These are phyloP conservation scores for Ceratina japonica DNA, from an alignment of 1,140 invertebrate genomes.

Conservation along the genomic window DNA sequence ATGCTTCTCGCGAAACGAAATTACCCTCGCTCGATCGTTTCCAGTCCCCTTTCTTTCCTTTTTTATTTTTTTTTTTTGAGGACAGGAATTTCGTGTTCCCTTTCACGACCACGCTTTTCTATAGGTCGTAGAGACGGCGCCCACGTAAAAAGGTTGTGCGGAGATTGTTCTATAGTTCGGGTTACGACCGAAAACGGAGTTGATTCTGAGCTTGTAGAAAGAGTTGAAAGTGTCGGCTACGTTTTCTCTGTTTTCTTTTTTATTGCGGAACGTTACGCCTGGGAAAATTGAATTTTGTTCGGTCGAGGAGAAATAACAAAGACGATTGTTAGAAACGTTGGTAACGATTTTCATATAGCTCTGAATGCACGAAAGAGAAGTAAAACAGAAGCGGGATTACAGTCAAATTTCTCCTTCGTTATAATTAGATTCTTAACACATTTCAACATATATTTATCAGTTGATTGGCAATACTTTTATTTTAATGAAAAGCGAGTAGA, in stretches of 20 bases:
- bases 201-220: not conserved
- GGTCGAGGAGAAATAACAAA: not conserved
- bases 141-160: not conserved
- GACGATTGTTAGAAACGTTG: not conserved
- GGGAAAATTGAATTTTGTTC: not conserved
- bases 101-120: not conserved
- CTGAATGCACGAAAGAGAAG: not conserved
- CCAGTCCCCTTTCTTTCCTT: not conserved
- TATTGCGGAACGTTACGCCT: not conserved
- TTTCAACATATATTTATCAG: too few species aligned
- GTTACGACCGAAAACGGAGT: not conserved
- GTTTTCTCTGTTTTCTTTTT: not conserved
- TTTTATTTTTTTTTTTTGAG: not conserved
- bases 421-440: too few species aligned
- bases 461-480: not conserved
- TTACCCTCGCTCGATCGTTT: slow-evolving; percentile 18
- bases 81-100: not conserved
- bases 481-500: not conserved
- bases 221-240: not conserved
- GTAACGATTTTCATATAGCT: not conserved
- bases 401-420: too few species aligned
- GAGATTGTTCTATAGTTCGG: not conserved
- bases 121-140: too few species aligned
- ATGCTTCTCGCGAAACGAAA: slow-evolving; percentile 10
- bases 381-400: too few species aligned